Evolutionary conservation across 2,113 vertebrate genomes (phyloP), one percentile per base, ranked within the genome.

Genomic region (Brachyistius frenatus): DNA sequence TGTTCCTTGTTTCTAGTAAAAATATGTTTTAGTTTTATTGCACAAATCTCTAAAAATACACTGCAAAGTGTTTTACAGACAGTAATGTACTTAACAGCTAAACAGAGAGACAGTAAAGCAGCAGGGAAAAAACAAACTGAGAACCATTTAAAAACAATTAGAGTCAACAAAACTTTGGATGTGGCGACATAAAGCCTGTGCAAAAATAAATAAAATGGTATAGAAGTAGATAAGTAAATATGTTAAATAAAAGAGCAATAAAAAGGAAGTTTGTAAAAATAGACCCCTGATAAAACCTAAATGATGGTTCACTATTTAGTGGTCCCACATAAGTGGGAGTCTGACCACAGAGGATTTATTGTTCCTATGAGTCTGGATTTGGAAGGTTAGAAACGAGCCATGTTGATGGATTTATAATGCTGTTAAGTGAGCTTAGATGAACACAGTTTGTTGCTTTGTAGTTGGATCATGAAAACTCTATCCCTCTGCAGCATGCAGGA

Each of bases 1-100:
- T 71, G 66, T 31, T 57, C n/a, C 57, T 47, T 63, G 9, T 33
- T 39, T 41, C 41, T 53, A 73, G 70, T 69, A 37, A 81, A 85
- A 57, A 41, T 72, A 44, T 16, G 31, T 54, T 0, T 73, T 50
- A 32, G 9, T 64, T 74, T 80, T 66, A 78, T 71, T 77, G 36
- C 65, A 67, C 15, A 70, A 2, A 70, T 71, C 63, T 77, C 83
- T 66, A 64, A 70, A 77, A 79, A 73, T 76, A 76, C 41, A 7
- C 16, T 14, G n/a, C 36, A 76, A 75, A 73, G 64, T 64, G 46
- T 64, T 75, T 62, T 72, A 57, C 11, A 70, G 54, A 23, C 62
- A 66, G 6, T 65, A n/a, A 57, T 1, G n/a, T n/a, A 23, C 2
- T 50, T 65, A 65, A 80, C 57, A 69, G 30, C 23, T 47, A 37